Conservation (phyloP, 2,797 vertebrate species). For the Anguilla obscura region DNA sequence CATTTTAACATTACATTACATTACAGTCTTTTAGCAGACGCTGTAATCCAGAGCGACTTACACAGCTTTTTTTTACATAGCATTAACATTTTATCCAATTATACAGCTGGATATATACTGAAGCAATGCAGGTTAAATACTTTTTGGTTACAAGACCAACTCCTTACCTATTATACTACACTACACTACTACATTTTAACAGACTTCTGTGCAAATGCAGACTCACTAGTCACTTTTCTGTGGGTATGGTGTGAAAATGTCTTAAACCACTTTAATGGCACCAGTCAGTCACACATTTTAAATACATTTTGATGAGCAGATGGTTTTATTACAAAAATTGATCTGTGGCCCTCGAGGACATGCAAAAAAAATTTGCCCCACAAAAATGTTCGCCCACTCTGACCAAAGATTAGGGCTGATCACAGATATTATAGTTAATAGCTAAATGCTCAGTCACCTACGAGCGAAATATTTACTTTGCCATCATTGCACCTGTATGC, state of each 20-base stretch:
- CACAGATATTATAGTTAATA: not conserved
- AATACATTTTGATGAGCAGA: not conserved
- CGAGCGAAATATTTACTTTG: not conserved
- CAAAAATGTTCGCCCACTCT: not conserved
- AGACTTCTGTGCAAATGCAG: not conserved
- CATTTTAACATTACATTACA: no score
- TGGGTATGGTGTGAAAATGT: no score
- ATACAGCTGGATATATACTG: no score
- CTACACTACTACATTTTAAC: not conserved
- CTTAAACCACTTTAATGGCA: not conserved
- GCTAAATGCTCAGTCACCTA: not conserved
- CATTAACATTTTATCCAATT: no score
- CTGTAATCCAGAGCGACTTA: no score
- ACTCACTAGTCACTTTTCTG: not conserved
- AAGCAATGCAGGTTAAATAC: no score
- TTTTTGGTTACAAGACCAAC: no score
- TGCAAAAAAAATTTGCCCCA: not conserved
- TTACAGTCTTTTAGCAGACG: no score
- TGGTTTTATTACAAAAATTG: no score
- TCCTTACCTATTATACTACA: no score
- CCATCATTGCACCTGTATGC: not conserved
- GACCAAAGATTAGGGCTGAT: not conserved
- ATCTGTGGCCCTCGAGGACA: no score
- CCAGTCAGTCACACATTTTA: not conserved
- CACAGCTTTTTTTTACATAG: no score